These are phyloP conservation scores for Puma concolor DNA, from an alignment of 2,113 vertebrate genomes.

Conservation along the genomic window DNA sequence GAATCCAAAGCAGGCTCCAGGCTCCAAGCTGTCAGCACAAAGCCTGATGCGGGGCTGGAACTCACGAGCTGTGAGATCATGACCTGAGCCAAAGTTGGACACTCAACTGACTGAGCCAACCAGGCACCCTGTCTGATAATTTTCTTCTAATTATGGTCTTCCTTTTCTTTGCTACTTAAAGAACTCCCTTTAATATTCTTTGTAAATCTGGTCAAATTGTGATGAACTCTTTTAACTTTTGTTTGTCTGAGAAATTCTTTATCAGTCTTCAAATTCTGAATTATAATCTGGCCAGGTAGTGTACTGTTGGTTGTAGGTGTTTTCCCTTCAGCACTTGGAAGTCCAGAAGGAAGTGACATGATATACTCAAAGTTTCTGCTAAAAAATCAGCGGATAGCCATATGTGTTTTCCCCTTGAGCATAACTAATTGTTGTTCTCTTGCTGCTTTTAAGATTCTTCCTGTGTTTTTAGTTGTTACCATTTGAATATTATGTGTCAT, in stretches of 20 bases:
- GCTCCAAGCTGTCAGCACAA: too few relatives aligned
- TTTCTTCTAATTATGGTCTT: not conserved
- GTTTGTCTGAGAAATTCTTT: not conserved
- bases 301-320: not conserved
- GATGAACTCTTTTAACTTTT: not conserved
- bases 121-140: not conserved
- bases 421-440: not conserved
- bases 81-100: too few relatives aligned
- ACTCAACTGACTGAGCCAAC: too few relatives aligned
- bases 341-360: not conserved
- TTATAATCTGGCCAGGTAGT: not conserved
- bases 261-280: not conserved
- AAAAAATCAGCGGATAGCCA: not conserved
- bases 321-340: not conserved
- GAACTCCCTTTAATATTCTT: not conserved
- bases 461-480: not conserved
- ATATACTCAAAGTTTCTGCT: not conserved
- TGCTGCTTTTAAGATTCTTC: not conserved
- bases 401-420: not conserved
- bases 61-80: too few relatives aligned
- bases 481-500: not conserved
- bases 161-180: not conserved
- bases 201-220: not conserved
- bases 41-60: too few relatives aligned
- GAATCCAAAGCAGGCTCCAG: too few relatives aligned